phyloP scores from a whole-genome alignment of 2,888 invertebrate species.

The Orthosia cruda region DNA sequence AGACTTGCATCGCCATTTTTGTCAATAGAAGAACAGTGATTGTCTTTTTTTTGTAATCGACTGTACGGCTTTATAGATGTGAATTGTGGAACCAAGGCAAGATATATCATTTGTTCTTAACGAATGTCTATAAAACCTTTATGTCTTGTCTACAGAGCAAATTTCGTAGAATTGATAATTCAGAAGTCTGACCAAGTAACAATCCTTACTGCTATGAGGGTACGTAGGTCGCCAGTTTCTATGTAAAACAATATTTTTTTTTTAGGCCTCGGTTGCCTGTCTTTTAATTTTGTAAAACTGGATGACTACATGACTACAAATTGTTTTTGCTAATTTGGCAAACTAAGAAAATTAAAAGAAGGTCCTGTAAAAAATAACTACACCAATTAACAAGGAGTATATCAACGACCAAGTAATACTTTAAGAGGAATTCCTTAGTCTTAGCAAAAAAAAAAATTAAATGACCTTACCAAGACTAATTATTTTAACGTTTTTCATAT shows the following conservation, averaged over 20 bases:
- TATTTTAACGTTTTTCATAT: not conserved
- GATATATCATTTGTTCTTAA: not conserved
- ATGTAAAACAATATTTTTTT: too few species aligned
- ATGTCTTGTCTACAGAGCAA: not conserved
- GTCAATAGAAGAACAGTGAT: not conserved
- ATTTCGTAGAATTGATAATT: not conserved
- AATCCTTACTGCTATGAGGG: not conserved
- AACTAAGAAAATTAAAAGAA: not conserved
- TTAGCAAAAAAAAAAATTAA: not conserved
- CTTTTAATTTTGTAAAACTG: not conserved
- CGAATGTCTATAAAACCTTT: not conserved
- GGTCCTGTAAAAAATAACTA: not conserved
- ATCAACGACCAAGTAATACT: not conserved
- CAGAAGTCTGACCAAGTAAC: not conserved
- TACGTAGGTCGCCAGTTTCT: not conserved
- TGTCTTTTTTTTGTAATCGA: not conserved
- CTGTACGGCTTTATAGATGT: not conserved
- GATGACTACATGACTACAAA: not conserved
- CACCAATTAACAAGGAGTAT: not conserved
- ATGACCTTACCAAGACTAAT: constrained; percentile 5
- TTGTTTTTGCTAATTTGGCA: too few species aligned
- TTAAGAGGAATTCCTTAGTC: constrained; percentile 3
- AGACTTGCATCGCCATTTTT: not conserved
- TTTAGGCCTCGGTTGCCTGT: too few species aligned
- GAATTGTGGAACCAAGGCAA: not conserved